Base-by-base conservation (phyloP, 2,113 vertebrate genomes). In the Panthera uncia region DNA sequence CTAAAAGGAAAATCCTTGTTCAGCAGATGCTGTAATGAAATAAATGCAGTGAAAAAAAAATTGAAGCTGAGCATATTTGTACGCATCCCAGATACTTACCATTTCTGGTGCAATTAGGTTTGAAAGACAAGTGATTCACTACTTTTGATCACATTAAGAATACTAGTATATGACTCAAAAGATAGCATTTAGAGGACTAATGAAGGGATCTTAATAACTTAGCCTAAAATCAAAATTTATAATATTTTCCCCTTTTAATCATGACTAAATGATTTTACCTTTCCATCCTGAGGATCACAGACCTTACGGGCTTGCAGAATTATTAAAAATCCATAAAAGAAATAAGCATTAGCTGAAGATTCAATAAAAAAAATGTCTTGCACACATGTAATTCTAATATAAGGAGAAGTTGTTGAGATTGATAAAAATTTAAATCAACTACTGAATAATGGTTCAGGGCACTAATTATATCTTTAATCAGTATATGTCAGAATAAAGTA, bases 1-100 rank as follows among this genome's bases (percentile, higher is more conserved):
- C 97, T 98, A 97, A 98, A 98, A 96, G 69, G 94, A 74, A 78
- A 98, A 98, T 92, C 76, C 95, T 98, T 96, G 69, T 97, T 97
- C 84, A 98, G 86, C 98, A 98, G 98, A 98, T 98, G 98, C 98
- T 98, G 90, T 81, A 98, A 91, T 97, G 95, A 98, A 98, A 98
- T 98, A 97, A 98, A 98, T 98, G 89, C 92, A 98, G 91, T 97
- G 96, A 98, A 98, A 98, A 97, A 98, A 98, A 98, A 90, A 98
- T 81, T 95, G 93, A 98, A 98, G 81, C n/a, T 68, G 88, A 98
- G 95, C 89, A 98, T 99, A 98, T 95, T 98, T 98, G 96, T 98
- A 97, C 97, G 92, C 94, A 98, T 98, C 98, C 85, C 96, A 95
- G 98, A 98, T 94, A 98, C 74, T 98, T 96, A 98, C 97, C 48